Evolutionary conservation across 2,888 invertebrate genomes (phyloP), one percentile per base, ranked within the genome.

Genomic region (Phortica magna): DNA sequence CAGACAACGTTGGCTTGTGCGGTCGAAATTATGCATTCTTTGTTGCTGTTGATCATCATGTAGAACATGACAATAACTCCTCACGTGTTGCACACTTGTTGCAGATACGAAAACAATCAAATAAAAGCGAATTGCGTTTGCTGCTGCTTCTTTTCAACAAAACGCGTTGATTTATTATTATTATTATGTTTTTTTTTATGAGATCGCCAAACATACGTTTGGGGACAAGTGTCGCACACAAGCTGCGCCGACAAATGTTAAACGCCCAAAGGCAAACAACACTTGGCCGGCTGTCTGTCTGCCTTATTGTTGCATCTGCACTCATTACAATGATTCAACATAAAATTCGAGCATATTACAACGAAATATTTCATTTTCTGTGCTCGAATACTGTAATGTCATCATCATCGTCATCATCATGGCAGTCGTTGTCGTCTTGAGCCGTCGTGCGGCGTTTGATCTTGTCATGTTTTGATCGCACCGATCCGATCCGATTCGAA

Each of bases 391-490:
- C 9, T 65, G 65, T 39, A 14, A 7, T 39, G 65, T 65, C 65
- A 65, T 65, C 65, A 17, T 41, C 65, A 41, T 7, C 22, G 9
- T 22, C n/a, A 61, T 22, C 61, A 9, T 22, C 61, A 4, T 61
- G 48, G 3, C 48, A 48, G 9, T 12, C 48, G 48, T 48, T 48
- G 48, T 31, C 31, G 31, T 31, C 31, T 31, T 31, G 3, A 31
- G 48, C 14, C 14, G 48, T 48, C 48, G 48, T 48, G 48, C 48
- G 48, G 48, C 48, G 42, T 42, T 42, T 42, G 67, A 10, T 67
- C 42, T 67, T 71, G 70, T 71, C 70, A 71, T 71, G 70, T 71
- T 71, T 71, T 71, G 70, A 71, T 71, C 70, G 55, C n/a, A 31
- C n/a, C 68, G n/a, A 39, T 48, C 48, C 59, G 59, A 59, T 59